Conservation (phyloP, 2,888 invertebrate genomes). For the Folsomia candida region DNA sequence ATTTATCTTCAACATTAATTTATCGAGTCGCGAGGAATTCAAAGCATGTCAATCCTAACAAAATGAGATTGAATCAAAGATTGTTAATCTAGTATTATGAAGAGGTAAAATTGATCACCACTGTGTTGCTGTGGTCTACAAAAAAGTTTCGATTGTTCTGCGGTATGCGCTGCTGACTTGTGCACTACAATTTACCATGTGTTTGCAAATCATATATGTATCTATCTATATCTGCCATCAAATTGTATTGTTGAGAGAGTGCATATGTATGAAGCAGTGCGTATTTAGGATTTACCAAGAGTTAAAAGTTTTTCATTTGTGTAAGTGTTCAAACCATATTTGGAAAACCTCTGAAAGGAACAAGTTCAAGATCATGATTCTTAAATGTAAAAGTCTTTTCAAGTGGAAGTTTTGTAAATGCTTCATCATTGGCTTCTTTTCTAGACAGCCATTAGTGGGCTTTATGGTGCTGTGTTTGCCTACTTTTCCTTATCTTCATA, state of each 20-base stretch:
- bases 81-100: not conserved
- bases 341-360: constrained; percentile 23
- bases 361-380: constrained; percentile 49
- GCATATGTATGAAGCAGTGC: not conserved
- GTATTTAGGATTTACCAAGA: not conserved
- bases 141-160: not conserved
- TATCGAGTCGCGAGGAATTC: not conserved
- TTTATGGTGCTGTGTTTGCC: not conserved
- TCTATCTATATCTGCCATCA: not conserved
- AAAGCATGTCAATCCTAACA: not conserved
- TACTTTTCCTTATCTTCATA: not conserved
- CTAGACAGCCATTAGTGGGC: not conserved
- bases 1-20: no score
- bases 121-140: not conserved
- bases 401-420: not conserved
- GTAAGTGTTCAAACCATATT: constrained; percentile 18
- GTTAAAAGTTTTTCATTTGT: not conserved
- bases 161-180: not conserved
- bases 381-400: not conserved
- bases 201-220: not conserved
- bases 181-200: no score
- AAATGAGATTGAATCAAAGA: not conserved
- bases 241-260: no score
- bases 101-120: not conserved
- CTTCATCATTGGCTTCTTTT: not conserved